These are phyloP conservation scores for Lepidurus couesii DNA, from an alignment of 1,140 invertebrate genomes.

Conservation along the genomic window DNA sequence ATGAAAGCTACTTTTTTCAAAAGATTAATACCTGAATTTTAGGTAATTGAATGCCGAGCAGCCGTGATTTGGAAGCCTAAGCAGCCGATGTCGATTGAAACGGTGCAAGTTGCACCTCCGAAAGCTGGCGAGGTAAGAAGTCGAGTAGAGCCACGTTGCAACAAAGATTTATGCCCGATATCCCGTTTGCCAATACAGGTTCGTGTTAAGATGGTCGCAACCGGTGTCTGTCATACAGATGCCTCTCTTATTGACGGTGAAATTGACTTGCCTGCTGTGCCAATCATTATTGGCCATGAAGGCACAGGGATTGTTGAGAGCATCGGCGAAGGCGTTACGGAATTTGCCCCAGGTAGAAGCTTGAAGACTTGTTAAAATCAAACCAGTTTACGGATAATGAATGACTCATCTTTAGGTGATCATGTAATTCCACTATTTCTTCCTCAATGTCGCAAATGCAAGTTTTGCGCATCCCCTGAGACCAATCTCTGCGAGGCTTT, in stretches of 20 bases:
- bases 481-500: slow-evolving; percentile 51
- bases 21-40: background rate
- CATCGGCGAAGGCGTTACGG: slow-evolving; percentile 47
- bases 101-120: slow-evolving; percentile 89
- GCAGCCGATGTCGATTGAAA: slow-evolving; percentile 79
- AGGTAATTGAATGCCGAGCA: slow-evolving; percentile 82
- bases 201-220: slow-evolving; percentile 43
- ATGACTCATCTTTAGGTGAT: slow-evolving; percentile 43
- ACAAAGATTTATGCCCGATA: background rate
- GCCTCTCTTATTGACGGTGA: slow-evolving; percentile 48
- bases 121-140: slow-evolving; percentile 51
- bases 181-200: slow-evolving; percentile 24
- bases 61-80: slow-evolving; percentile 87
- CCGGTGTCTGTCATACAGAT: slow-evolving; percentile 55
- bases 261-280: slow-evolving; percentile 50
- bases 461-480: slow-evolving; percentile 45
- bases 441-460: slow-evolving; percentile 52
- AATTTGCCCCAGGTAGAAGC: slow-evolving; percentile 43
- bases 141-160: background rate
- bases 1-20: background rate
- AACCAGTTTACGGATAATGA: background rate
- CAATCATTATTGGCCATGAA: slow-evolving; percentile 49
- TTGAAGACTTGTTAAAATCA: background rate
- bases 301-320: slow-evolving; percentile 52
- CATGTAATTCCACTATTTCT: slow-evolving; percentile 52